Evolutionary conservation across 2,797 vertebrate genomes (phyloP), one percentile per base, ranked within the genome.

Genomic region (Mormyrops attenuatus): DNA sequence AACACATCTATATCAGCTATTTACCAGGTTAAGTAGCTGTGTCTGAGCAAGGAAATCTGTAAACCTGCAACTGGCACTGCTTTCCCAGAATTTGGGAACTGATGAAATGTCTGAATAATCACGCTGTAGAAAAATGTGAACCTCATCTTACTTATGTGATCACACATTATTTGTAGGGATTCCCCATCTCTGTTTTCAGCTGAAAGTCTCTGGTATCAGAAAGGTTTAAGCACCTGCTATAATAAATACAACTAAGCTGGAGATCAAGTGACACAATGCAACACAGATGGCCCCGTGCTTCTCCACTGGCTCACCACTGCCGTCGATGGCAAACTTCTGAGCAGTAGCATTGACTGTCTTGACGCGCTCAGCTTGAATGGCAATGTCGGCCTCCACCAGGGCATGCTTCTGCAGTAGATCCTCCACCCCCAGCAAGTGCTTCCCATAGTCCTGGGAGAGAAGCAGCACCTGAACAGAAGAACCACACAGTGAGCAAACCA

Each of bases 381-480:
- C 92, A 91, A 99, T 99, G 95, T 99, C 98, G 0, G 98, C 97
- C 94, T 99, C 98, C 55, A 99, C 98, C 91, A 99, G 95, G 2
- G 98, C 95, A 0, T 99, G 98, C 91, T 99, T 99, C 96, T 99
- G 98, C 77, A 99, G 94, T 89, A 99, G 95, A 93, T 99, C 98
- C 94, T 99, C 98, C 69, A 99, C 98, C 0, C 98, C 98, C 49
- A 99, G 93, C 92, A 99, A 94, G 90, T 99, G 98, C 80, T 99
- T 99, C 91, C 98, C 98, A 0, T 99, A 99, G 93, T 99, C 98
- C 95, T 99, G 98, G 90, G 98, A 99, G 49, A 99, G 94, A 91
- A 99, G 94, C 91, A 99, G 95, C 96, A 99, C 97, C 98, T 99
- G 93, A 80, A 80, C 66, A 34, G 66, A 69, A 34, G 63, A 30